Evolutionary conservation across 2,888 invertebrate species (phyloP).

Genomic region (Crocallis elinguaria): DNA sequence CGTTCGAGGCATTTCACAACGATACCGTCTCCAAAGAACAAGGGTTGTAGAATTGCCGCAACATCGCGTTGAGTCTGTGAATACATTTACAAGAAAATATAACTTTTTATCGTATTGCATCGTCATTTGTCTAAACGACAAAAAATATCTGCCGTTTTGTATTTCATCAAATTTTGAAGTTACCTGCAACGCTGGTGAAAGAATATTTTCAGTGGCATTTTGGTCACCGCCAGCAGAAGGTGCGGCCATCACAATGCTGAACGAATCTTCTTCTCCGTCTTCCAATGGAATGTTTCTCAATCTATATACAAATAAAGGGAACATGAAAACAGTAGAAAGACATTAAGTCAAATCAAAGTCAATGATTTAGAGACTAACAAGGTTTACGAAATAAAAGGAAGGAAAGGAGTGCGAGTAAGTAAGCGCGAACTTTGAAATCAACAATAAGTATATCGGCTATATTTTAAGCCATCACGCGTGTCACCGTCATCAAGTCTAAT

Average conservation of each 20-base stretch:
- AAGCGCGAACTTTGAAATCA: no score
- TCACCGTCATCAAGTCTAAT: no score
- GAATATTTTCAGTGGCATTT: constrained; percentile 88
- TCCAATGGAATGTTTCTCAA: constrained; percentile 94
- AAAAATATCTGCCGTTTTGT: background rate
- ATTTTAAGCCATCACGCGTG: no score
- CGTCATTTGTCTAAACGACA: background rate
- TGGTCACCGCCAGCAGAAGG: constrained; percentile 84
- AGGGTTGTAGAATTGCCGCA: constrained; percentile 92
- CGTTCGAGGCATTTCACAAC: constrained; percentile 97
- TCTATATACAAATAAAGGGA: no score
- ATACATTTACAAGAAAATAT: background rate
- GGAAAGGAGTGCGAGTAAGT: no score
- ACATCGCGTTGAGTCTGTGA: constrained; percentile 94
- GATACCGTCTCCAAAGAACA: constrained; percentile 96
- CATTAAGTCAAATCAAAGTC: background rate
- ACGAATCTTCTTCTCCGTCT: constrained; percentile 93
- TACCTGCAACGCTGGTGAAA: constrained; percentile 92
- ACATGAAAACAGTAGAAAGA: no score
- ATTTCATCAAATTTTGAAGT: constrained; percentile 4
- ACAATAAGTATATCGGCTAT: no score
- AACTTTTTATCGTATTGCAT: background rate
- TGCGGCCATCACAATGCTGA: constrained; percentile 85
- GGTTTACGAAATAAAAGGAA: no score
- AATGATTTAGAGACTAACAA: no score